These are phyloP conservation scores for Noctua pronuba DNA, from an alignment of 2,888 invertebrate species.

Conservation along the genomic window DNA sequence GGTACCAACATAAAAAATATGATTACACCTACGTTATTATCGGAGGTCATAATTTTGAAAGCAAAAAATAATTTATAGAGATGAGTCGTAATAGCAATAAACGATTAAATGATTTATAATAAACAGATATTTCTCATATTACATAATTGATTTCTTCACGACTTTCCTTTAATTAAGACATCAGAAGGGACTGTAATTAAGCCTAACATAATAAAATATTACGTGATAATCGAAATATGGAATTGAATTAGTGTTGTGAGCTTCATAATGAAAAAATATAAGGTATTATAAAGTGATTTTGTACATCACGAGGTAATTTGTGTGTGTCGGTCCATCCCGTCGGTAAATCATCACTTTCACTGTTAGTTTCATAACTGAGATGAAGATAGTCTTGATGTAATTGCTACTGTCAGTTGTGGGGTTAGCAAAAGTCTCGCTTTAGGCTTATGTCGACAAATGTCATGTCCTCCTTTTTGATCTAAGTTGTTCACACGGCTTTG, in stretches of 20 bases:
- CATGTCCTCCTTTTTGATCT: slow-evolving; percentile 28
- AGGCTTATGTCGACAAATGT: slow-evolving; percentile 22
- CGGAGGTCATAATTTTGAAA: slow-evolving; percentile 45
- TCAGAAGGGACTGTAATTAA: slow-evolving; percentile 48
- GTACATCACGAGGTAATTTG: slow-evolving; percentile 69
- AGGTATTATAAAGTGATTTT: slow-evolving; percentile 79
- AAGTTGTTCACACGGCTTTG: slow-evolving; percentile 20
- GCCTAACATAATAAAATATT: slow-evolving; percentile 18
- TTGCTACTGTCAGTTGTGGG: slow-evolving; percentile 71
- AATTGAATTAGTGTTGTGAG: slow-evolving; percentile 44
- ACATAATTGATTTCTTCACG: slow-evolving; percentile 20
- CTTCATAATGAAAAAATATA: slow-evolving; percentile 35
- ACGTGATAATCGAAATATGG: slow-evolving; percentile 23
- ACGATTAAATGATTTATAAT: slow-evolving; percentile 32
- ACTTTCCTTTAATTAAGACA: slow-evolving; percentile 52
- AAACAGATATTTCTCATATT: slow-evolving; percentile 26
- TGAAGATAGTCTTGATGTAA: slow-evolving; percentile 68
- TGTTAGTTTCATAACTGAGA: slow-evolving; percentile 74
- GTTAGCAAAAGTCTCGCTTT: slow-evolving; percentile 21
- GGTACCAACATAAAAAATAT: not conserved
- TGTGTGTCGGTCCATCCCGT: slow-evolving; percentile 65
- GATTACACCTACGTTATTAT: not conserved
- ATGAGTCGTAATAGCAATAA: slow-evolving; percentile 26
- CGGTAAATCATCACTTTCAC: slow-evolving; percentile 81
- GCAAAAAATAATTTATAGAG: slow-evolving; percentile 27